Base-by-base conservation (phyloP, 1,140 invertebrate species). In the Drosophila triauraria region DNA sequence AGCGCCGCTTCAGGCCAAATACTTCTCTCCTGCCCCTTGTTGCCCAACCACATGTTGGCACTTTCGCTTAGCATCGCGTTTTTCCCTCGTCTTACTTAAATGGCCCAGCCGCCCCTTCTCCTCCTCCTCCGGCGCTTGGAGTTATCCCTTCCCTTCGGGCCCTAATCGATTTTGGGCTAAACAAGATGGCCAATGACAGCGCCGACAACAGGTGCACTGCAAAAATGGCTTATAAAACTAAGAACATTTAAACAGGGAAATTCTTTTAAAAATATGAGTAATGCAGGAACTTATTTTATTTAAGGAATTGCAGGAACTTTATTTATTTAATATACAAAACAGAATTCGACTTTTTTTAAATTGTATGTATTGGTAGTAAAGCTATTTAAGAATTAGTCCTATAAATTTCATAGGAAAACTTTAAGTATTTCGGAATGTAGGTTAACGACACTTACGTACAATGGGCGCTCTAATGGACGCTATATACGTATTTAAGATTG, bases 101-200 rank as follows among this genome's bases (percentile, higher is more conserved):
- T 59, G 64, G 51, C 42, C 42, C 44, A 40, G 44, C 38, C 25
- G 48, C n/a, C 63, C 38, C 32, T 9, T 7, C 20, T 40, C 4
- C 4, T n/a, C 20, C 40, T 4, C 5, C 17, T 27, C 35, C 54
- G 27, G 27, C 6, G 10, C 25, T 13, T n/a, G 25, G 23, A 72
- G 44, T 32, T 71, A 72, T 78, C 67, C 69, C 43, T 63, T 59
- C 62, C 57, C 51, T 20, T 20, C 51, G 61, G 51, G 20, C 35
- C 65, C 40, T 57, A 88, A 88, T 88, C 84, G 84, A 88, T 88
- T 87, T 90, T 78, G 47, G 74, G 81, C 51, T 60, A 58, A 67
- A 68, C 80, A 71, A 65, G 64, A 25, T 32, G 47, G 27, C 62
- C 62, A 35, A 65, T 60, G 80, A 53, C 84, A 60, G 48, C 68